Conservation (phyloP, 92 coral and sea anemone genomes). For the Bergia sp. region DNA sequence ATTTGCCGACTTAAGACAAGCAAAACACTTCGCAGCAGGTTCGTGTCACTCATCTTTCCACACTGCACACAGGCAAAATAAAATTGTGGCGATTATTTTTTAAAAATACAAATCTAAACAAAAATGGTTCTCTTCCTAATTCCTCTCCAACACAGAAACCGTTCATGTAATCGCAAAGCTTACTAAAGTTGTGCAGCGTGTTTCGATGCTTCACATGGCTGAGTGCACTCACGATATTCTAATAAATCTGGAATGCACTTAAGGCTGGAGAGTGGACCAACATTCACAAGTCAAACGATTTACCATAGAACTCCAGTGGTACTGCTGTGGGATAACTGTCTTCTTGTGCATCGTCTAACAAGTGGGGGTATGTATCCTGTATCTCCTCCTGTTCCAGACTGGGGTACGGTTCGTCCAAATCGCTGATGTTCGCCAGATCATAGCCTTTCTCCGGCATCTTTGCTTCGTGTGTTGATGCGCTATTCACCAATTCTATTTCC, state of each 20-base stretch:
- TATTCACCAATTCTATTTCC: conserved; percentile 21
- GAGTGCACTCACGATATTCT: conserved; percentile 27
- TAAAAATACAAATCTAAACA: neutral
- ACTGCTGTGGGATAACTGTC: conserved; percentile 22
- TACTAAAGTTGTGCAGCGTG: neutral
- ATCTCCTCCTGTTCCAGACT: conserved; percentile 15
- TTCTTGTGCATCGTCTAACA: neutral
- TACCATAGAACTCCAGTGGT: conserved; percentile 42
- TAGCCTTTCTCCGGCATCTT: conserved; percentile 29
- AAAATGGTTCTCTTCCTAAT: neutral
- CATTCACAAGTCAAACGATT: conserved; percentile 13
- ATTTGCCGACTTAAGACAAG: neutral
- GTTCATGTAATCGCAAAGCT: neutral
- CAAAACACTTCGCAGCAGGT: neutral
- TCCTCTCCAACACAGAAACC: neutral
- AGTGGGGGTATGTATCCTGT: conserved; percentile 8
- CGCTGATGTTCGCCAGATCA: conserved; percentile 17
- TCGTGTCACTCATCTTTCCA: neutral
- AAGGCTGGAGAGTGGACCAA: conserved; percentile 24
- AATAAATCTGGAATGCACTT: conserved; percentile 5
- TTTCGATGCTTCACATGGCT: neutral
- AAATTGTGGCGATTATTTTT: neutral
- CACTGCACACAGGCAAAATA: neutral
- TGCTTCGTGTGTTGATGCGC: neutral
- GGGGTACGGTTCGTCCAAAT: conserved; percentile 36